Conservation (phyloP, 2,113 vertebrate genomes). For the Phyllostomus discolor region DNA sequence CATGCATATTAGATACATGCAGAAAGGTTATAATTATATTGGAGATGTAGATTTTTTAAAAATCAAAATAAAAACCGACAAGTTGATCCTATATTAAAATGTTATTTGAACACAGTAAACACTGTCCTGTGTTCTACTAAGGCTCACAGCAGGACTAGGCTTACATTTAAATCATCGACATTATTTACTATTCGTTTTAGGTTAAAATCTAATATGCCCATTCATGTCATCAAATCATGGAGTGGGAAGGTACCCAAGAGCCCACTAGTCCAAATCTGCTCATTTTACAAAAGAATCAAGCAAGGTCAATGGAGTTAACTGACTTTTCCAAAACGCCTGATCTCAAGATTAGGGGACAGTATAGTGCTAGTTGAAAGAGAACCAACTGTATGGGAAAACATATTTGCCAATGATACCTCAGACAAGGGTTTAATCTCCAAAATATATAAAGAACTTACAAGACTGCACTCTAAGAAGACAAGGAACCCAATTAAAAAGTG, state of each 20-base stretch:
- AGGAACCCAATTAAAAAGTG: no score
- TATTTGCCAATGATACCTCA: no score
- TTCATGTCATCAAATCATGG: neutral
- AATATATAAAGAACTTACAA: no score
- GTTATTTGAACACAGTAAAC: neutral
- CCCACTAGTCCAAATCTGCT: neutral
- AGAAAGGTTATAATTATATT: neutral
- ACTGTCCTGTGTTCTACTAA: neutral
- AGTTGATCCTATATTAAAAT: neutral
- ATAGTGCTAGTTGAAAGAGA: neutral
- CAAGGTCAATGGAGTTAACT: neutral
- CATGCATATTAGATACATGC: neutral
- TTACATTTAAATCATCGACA: neutral
- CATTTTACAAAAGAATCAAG: conserved; percentile 9
- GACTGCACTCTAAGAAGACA: no score
- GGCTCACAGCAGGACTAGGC: neutral
- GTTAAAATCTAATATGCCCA: neutral
- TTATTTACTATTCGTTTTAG: conserved; percentile 4
- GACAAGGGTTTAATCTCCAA: no score
- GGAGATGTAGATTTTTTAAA: neutral
- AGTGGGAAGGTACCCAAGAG: neutral
- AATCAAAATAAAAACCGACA: neutral
- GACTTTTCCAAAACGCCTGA: neutral
- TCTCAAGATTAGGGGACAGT: neutral
- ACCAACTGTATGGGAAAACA: no score